phyloP scores from a whole-genome alignment of 2,888 invertebrate species.

The Rhamnusium bicolor region DNA sequence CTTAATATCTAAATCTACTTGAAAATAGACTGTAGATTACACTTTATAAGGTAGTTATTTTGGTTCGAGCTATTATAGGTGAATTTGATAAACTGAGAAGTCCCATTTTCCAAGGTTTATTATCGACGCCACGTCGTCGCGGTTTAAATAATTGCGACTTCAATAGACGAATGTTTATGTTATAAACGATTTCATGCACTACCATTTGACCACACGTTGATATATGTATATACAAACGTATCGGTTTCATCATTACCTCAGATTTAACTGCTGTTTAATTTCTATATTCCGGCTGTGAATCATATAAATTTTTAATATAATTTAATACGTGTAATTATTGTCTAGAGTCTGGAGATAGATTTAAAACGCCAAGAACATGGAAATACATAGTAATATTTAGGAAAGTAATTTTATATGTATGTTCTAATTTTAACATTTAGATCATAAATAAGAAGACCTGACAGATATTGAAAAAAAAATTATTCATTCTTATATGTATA shows the following conservation, averaged over 20 bases:
- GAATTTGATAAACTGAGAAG: conserved; percentile 62
- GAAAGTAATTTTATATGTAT: too few relatives aligned
- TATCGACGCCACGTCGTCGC: conserved; percentile 63
- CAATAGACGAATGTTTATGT: conserved; percentile 57
- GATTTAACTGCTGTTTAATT: neutral
- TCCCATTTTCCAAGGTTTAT: conserved; percentile 61
- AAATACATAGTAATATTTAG: too few relatives aligned
- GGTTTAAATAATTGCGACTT: conserved; percentile 58
- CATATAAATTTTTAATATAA: neutral
- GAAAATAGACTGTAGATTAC: neutral
- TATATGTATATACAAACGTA: conserved; percentile 1
- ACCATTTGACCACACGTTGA: neutral
- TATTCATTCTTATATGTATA: too few relatives aligned
- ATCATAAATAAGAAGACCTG: too few relatives aligned
- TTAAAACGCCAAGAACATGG: too few relatives aligned
- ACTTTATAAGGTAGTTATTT: conserved; percentile 41
- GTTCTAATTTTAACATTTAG: too few relatives aligned
- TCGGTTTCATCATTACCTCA: neutral
- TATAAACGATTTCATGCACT: conserved; percentile 21
- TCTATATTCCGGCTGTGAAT: neutral
- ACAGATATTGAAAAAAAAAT: too few relatives aligned
- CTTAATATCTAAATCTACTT: neutral
- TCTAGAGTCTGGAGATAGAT: too few relatives aligned
- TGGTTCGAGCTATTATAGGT: conserved; percentile 50
- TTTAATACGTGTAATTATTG: too few relatives aligned